A percentile compares a stretch with the other conserved stretches of the same genome.
phyloP scores from a whole-genome alignment of 2,888 invertebrate genomes.

The Hemithea aestivaria region DNA sequence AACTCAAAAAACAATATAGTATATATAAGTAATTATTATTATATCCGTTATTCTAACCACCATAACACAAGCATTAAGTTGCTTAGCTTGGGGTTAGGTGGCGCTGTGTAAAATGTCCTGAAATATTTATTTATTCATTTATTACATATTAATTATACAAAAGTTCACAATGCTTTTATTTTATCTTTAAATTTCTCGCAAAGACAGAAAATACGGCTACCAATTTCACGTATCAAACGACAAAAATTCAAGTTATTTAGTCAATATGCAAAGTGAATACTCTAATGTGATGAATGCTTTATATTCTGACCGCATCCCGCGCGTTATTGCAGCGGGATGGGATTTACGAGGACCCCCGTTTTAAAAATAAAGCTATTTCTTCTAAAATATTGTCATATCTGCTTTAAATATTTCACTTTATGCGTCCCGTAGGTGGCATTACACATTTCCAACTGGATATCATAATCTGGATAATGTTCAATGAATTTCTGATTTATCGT shows the following conservation, averaged over 20 bases:
- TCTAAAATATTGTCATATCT: slow-evolving; percentile 76
- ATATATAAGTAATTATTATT: too few species aligned
- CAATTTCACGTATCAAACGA: slow-evolving; percentile 25
- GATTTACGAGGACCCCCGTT: slow-evolving; percentile 69
- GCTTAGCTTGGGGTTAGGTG: too few species aligned
- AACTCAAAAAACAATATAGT: too few species aligned
- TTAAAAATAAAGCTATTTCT: slow-evolving; percentile 76
- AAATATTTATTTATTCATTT: too few species aligned
- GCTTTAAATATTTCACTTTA: slow-evolving; percentile 75
- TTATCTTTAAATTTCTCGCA: too few species aligned
- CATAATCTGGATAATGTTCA: slow-evolving; percentile 47
- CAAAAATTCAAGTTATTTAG: slow-evolving; percentile 37
- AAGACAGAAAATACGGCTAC: too few species aligned
- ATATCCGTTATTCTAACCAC: too few species aligned
- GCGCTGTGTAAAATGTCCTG: too few species aligned
- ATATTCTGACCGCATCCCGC: slow-evolving; percentile 64
- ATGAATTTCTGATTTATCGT: slow-evolving; percentile 50
- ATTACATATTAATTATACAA: too few species aligned
- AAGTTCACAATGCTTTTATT: too few species aligned
- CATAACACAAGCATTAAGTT: too few species aligned
- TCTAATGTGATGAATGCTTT: slow-evolving; percentile 57
- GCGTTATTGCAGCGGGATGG: slow-evolving; percentile 66
- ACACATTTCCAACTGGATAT: slow-evolving; percentile 51
- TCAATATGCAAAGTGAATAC: slow-evolving; percentile 46
- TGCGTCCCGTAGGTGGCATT: slow-evolving; percentile 65